Percentiles rank a stretch among this genome's conserved stretches.
phyloP scores from a whole-genome alignment of 2,888 invertebrate species.

The Yponomeuta plumbellus region DNA sequence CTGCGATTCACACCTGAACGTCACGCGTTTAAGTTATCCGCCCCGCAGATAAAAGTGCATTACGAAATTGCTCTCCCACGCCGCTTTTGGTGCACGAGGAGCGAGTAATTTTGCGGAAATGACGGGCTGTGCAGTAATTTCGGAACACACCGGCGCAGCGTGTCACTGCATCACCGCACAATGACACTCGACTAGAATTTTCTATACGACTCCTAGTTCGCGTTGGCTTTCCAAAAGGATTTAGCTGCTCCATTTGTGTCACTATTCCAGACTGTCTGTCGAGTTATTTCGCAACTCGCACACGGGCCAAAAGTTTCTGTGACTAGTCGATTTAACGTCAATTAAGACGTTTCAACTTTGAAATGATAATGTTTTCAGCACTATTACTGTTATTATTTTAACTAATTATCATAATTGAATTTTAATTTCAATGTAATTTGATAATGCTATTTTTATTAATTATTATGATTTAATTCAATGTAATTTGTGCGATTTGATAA shows the following conservation, averaged over 20 bases:
- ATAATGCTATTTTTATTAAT: too few species aligned
- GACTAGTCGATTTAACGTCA: neutral
- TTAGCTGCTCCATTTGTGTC: conserved; percentile 10
- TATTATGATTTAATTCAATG: too few species aligned
- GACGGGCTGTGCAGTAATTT: conserved; percentile 36
- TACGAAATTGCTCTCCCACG: conserved; percentile 59
- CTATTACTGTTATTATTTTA: too few species aligned
- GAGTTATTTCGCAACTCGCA: neutral
- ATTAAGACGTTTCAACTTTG: neutral
- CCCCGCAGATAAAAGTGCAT: conserved; percentile 52
- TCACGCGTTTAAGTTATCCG: conserved; percentile 16
- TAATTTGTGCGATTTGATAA: too few species aligned
- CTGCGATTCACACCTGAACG: conserved; percentile 9
- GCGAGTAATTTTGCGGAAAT: conserved; percentile 42
- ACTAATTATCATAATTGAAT: too few species aligned
- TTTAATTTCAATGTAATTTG: too few species aligned
- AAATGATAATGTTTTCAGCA: too few species aligned
- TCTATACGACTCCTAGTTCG: conserved; percentile 23
- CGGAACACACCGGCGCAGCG: conserved; percentile 23
- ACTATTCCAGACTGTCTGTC: neutral
- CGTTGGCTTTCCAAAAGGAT: conserved; percentile 13
- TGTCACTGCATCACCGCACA: conserved; percentile 18
- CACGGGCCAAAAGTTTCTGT: neutral
- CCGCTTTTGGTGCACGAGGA: conserved; percentile 37
- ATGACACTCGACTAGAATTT: conserved; percentile 21